Percentiles rank a stretch among this genome's conserved stretches.
These are phyloP conservation scores for Palythoa grandis DNA, from an alignment of 92 coral and sea anemone genomes.

Conservation along the genomic window DNA sequence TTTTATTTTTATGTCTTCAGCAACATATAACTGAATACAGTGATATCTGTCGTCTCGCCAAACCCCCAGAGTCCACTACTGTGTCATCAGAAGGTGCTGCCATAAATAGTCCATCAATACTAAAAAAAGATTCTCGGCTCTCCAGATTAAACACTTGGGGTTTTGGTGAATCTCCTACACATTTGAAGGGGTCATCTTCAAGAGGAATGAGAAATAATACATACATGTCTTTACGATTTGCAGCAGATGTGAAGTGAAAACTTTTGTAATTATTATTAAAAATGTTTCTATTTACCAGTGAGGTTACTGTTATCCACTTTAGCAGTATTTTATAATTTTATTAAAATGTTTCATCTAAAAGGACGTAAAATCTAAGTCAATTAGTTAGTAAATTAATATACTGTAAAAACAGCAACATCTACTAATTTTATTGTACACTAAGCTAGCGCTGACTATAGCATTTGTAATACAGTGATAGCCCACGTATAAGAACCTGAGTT, in stretches of 20 bases:
- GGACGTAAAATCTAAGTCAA: too few relatives aligned
- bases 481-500: too few relatives aligned
- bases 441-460: too few relatives aligned
- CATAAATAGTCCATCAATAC: conserved; percentile 71
- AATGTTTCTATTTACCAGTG: background rate
- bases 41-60: conserved; percentile 81
- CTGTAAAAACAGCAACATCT: too few relatives aligned
- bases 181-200: conserved; percentile 56
- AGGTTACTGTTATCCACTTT: too few relatives aligned
- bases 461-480: too few relatives aligned
- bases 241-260: conserved; percentile 70
- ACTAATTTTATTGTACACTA: too few relatives aligned
- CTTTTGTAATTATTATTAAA: background rate
- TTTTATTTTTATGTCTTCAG: conserved; percentile 37
- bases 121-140: conserved; percentile 75
- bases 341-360: too few relatives aligned
- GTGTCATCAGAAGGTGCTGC: conserved; percentile 49
- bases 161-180: conserved; percentile 43
- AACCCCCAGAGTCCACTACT: conserved; percentile 62
- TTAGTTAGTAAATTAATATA: background rate
- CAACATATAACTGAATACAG: conserved; percentile 79
- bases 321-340: too few relatives aligned
- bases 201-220: conserved; percentile 44
- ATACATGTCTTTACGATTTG: conserved; percentile 70
- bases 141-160: conserved; percentile 13